A percentile compares a stretch with the other conserved stretches of the same genome.
Evolutionary conservation across 64 coral and sea anemone genomes (phyloP).

Genomic region (Dendronephthya gigantea): DNA sequence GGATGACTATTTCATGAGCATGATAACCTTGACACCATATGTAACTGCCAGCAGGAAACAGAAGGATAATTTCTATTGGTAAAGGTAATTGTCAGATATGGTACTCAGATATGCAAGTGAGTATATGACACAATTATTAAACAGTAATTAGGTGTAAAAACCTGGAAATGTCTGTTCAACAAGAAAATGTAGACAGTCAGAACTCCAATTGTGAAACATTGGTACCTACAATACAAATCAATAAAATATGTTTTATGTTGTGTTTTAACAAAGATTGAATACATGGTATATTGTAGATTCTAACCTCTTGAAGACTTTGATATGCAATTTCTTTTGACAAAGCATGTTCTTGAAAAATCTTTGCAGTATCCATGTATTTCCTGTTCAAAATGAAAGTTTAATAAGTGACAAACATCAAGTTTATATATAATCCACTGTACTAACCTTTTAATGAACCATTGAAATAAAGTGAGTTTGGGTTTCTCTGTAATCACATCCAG

Average conservation of each 20-base stretch:
- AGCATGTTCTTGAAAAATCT: not conserved
- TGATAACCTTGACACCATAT: not conserved
- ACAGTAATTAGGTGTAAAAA: too few species aligned
- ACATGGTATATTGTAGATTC: not conserved
- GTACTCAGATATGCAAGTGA: too few species aligned
- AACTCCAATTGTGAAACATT: slow-evolving; percentile 14
- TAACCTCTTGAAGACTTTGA: slow-evolving; percentile 7
- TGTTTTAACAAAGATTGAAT: not conserved
- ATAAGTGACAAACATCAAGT: not conserved
- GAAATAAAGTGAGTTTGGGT: not conserved
- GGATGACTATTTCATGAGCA: not conserved
- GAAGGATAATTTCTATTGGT: not conserved
- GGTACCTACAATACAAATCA: not conserved
- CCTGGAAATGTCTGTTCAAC: not conserved
- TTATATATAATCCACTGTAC: not conserved
- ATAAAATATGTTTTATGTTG: not conserved
- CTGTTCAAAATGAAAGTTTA: not conserved
- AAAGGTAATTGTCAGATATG: not conserved
- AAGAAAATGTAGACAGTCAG: not conserved
- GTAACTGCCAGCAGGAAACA: not conserved
- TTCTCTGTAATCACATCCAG: not conserved
- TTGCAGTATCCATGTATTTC: not conserved
- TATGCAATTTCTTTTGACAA: not conserved
- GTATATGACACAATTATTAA: too few species aligned
- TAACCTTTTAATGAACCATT: slow-evolving; percentile 9